Evolutionary conservation across 1,140 invertebrate genomes (phyloP), one percentile per base, ranked within the genome.

Genomic region (Calycopis cecrops): DNA sequence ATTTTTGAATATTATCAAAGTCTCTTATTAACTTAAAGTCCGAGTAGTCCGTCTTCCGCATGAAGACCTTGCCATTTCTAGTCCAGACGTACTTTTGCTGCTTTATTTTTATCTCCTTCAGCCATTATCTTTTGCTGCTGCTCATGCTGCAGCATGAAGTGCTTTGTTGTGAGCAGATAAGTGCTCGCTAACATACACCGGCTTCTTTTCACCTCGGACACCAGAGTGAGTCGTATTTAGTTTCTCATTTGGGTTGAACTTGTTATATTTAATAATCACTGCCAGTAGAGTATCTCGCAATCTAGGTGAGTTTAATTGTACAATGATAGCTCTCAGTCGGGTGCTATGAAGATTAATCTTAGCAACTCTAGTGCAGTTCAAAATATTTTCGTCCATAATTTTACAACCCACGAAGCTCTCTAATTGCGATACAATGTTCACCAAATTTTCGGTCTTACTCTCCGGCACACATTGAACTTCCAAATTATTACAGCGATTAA

Each of bases 381-480:
- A n/a, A 28, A 48, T n/a, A n/a, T 48, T 9, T 9, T 11, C n/a
- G 17, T 33, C 18, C 0, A 18, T n/a, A 12, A 48, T 12, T 11
- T 16, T 16, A 33, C 18, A 48, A 2, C n/a, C n/a, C 9, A 48
- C 1, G n/a, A 48, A n/a, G 10, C n/a, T 48, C 8, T 18, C 18
- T 10, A 48, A 28, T 48, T 48, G 8, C 10, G n/a, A 9, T n/a
- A 48, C 18, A 48, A 12, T 28, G 28, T 16, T 10, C 21, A 48
- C 10, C 11, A 48, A 33, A n/a, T 48, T 48, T n/a, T 48, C 47
- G n/a, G 47, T 28, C 21, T 48, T 48, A 21, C n/a, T n/a, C 10
- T 48, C 47, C 4, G 47, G 47, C 10, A 48, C 10, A 48, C 47
- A 48, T 33, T 48, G 47, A 12, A 48, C 28, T 28, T 48, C 47